These are phyloP conservation scores for Hirtodrosophila histrioides DNA, from an alignment of 2,888 invertebrate species.

Conservation along the genomic window DNA sequence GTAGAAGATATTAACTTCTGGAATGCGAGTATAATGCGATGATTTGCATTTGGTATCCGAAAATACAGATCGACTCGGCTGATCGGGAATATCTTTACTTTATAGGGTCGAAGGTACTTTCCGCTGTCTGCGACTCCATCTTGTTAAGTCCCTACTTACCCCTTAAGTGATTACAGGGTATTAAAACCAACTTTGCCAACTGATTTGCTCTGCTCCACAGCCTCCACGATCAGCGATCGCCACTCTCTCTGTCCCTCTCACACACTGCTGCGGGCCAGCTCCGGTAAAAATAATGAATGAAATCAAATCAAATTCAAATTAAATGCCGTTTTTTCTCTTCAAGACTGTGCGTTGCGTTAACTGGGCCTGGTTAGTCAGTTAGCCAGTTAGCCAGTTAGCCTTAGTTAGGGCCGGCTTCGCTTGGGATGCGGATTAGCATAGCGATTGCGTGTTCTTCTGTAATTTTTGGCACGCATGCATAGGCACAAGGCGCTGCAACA, in stretches of 20 bases:
- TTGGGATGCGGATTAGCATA: constrained; percentile 61
- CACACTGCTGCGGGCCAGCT: constrained; percentile 9
- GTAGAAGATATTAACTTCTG: too few species aligned
- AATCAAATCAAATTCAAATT: constrained; percentile 74
- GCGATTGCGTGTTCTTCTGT: constrained; percentile 46
- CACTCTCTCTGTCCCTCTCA: constrained; percentile 28
- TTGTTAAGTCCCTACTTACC: too few species aligned
- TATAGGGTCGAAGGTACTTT: too few species aligned
- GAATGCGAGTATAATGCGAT: too few species aligned
- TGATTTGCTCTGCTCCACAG: constrained; percentile 55
- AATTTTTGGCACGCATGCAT: constrained; percentile 71
- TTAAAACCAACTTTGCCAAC: constrained; percentile 49
- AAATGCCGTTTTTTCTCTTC: constrained; percentile 71
- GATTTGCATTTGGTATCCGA: too few species aligned
- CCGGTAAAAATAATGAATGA: constrained; percentile 70
- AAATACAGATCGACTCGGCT: too few species aligned
- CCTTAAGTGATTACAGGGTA: neutral
- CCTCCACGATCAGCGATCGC: constrained; percentile 22
- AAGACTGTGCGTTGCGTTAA: constrained; percentile 55
- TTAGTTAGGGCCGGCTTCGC: constrained; percentile 4
- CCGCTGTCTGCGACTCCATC: too few species aligned
- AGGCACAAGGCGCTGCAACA: constrained; percentile 17
- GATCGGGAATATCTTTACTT: too few species aligned
- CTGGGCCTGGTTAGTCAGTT: constrained; percentile 68
- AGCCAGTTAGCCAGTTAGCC: neutral